Conservation (phyloP, 2,797 vertebrate genomes). For the Peromyscus nudipes region DNA sequence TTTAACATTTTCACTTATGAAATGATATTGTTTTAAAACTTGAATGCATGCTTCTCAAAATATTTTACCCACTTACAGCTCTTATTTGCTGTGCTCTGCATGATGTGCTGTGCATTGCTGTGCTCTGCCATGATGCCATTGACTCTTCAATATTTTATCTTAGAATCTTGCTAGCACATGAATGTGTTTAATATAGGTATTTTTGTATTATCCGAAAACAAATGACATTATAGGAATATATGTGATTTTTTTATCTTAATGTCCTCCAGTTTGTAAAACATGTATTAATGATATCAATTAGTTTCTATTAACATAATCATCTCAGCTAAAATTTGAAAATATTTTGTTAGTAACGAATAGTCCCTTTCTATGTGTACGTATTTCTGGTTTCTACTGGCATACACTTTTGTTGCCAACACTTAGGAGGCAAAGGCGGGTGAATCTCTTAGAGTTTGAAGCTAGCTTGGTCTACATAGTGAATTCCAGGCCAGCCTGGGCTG, state of each 20-base stretch:
- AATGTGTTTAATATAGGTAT: neutral
- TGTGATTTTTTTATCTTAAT: neutral
- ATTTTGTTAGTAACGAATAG: neutral
- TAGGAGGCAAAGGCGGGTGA: neutral
- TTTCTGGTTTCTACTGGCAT: neutral
- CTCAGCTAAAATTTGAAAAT: conserved; percentile 45
- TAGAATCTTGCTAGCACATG: neutral
- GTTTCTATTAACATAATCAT: neutral
- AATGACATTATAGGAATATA: neutral
- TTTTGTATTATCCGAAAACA: neutral
- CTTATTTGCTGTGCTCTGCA: too few species aligned
- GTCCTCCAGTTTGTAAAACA: neutral
- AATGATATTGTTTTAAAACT: conserved; percentile 15
- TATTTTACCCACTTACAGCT: neutral
- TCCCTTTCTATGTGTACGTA: neutral
- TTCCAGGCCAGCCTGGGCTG: neutral
- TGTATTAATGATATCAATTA: neutral
- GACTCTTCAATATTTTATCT: neutral
- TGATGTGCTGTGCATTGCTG: neutral
- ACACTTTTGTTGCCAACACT: neutral
- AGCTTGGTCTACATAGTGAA: neutral
- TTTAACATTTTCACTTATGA: neutral
- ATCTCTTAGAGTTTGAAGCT: neutral
- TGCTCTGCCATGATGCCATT: neutral
- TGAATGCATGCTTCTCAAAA: neutral